Evolutionary conservation across 2,888 invertebrate species (phyloP).

Genomic region (Polydrusus cervinus): DNA sequence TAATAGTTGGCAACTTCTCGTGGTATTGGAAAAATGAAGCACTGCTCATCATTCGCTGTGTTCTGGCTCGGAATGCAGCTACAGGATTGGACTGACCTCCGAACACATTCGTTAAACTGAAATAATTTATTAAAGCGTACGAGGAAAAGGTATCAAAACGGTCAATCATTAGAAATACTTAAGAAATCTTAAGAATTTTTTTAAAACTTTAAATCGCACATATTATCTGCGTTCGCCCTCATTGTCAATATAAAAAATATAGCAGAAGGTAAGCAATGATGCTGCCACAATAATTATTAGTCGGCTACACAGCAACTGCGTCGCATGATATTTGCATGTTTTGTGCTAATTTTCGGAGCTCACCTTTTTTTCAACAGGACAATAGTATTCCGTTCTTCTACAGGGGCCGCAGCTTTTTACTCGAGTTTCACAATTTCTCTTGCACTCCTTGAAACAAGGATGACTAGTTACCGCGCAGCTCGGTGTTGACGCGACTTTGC

Average conservation of each 20-base stretch:
- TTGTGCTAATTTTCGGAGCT: neutral
- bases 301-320: too few species aligned
- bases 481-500: slow-evolving; percentile 58
- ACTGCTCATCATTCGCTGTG: slow-evolving; percentile 49
- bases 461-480: slow-evolving; percentile 54
- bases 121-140: too few species aligned
- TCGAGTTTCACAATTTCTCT: slow-evolving; percentile 24
- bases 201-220: too few species aligned
- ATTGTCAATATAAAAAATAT: too few species aligned
- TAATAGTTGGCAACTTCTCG: slow-evolving; percentile 67
- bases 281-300: too few species aligned
- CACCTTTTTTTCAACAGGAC: slow-evolving; percentile 48
- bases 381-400: slow-evolving; percentile 32
- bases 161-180: too few species aligned
- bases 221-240: too few species aligned
- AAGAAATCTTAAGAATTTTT: too few species aligned
- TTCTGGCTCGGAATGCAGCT: slow-evolving; percentile 58
- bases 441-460: slow-evolving; percentile 31
- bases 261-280: too few species aligned
- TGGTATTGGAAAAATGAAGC: slow-evolving; percentile 61
- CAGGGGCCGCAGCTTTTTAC: slow-evolving; percentile 35
- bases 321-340: too few species aligned
- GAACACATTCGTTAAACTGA: slow-evolving; percentile 19
- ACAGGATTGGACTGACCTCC: slow-evolving; percentile 58
- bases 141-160: too few species aligned